These are phyloP conservation scores for Thymelicus acteon DNA, from an alignment of 2,888 invertebrate genomes.

Conservation along the genomic window DNA sequence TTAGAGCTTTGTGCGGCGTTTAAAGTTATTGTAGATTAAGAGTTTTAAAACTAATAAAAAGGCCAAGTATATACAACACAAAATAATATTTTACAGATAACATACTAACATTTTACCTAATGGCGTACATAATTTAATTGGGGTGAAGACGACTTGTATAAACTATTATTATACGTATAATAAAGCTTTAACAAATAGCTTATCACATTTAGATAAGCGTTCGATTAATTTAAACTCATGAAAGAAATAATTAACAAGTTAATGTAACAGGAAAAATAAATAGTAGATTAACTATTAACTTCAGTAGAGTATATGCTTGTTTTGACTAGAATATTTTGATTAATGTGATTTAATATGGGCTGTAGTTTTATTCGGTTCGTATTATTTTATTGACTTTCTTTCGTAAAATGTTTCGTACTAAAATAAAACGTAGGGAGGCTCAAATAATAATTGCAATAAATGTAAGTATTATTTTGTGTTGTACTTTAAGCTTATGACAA, in stretches of 20 bases:
- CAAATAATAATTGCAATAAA: constrained; percentile 56
- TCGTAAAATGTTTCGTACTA: constrained; percentile 58
- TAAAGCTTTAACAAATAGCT: not conserved
- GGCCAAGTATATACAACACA: not conserved
- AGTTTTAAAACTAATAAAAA: no score
- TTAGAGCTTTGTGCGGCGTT: no score
- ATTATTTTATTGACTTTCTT: not conserved
- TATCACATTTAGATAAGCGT: not conserved
- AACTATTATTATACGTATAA: not conserved
- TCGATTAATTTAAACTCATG: not conserved
- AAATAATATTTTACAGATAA: not conserved
- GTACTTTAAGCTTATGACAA: constrained; percentile 1
- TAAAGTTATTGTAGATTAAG: no score
- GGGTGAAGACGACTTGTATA: not conserved
- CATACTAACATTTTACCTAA: not conserved
- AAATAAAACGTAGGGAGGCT: constrained; percentile 61
- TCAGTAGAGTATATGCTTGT: no score
- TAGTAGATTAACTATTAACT: not conserved
- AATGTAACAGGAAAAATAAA: constrained; percentile 3
- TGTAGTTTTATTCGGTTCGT: no score
- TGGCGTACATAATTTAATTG: no score
- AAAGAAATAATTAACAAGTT: not conserved
- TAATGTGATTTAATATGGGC: no score
- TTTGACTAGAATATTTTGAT: no score
- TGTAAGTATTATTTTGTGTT: constrained; percentile 53